Evolutionary conservation across 2,888 invertebrate species (phyloP), one percentile per base, ranked within the genome.

Genomic region (Cephalotes varians): DNA sequence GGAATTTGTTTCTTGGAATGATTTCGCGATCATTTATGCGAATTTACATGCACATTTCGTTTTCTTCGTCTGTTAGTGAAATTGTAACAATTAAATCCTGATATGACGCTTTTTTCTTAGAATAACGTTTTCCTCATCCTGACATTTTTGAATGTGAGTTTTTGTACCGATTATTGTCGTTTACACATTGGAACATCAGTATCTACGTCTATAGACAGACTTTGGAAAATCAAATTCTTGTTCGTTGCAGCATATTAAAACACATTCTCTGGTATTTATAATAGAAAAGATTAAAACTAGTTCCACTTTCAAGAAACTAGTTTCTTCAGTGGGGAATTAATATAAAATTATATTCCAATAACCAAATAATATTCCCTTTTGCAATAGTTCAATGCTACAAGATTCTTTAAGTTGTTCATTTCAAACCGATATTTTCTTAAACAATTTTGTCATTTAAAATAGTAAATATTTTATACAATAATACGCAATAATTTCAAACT

Each of bases 281-380:
- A 10, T 60, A 34, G 9, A 31, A 60, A 60, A 60, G 1, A 31
- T 31, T 60, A 40, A 62, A 62, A 62, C 62, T 37, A 62, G 62
- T 62, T 62, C 34, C 34, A 60, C 58, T n/a, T 60, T 60, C 34
- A 60, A 60, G 18, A 60, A 60, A 60, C 58, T 60, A 34, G 34
- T 37, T 21, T 62, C n/a, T n/a, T 40, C n/a, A 12, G 3, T 10
- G 21, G 40, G 6, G 10, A 21, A 9, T 12, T 62, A 62, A n/a
- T n/a, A 37, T 62, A 62, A 12, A 15, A 31, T 62, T 21, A 12
- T n/a, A 5, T 15, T 37, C 0, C 62, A 58, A 34, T 3, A 44
- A 37, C 34, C n/a, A n/a, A n/a, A n/a, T n/a, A n/a, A n/a, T n/a
- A n/a, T 60, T 60, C 28, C 28, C 31, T 15, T 34, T 3, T 34